Evolutionary conservation across 2,113 vertebrate species (phyloP), one percentile per base, ranked within the genome.

Genomic region (Cinclus mexicanus): DNA sequence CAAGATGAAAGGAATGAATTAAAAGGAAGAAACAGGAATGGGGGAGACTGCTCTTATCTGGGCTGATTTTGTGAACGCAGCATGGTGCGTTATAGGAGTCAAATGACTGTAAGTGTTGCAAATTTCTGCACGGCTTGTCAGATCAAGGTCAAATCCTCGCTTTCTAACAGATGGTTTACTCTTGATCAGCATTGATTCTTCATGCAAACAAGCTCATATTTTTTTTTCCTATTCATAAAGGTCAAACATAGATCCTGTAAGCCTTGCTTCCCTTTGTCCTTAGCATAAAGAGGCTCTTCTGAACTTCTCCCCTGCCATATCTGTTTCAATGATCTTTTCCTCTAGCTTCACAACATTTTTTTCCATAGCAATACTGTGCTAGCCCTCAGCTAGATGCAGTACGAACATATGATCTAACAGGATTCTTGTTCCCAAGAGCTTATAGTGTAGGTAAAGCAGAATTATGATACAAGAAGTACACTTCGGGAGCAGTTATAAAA

Each of bases 41-140:
- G 3, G 18, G n/a, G 29, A 77, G 79, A 65, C 33, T 94, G 39
- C 29, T 92, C 64, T 74, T 77, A 86, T 94, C 88, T 80, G 47
- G 21, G 35, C 59, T 50, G 83, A 42, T 39, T 59, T 76, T 80
- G 83, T 89, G 93, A 92, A 61, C 16, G 11, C 86, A 94, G 89
- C 16, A 6, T 70, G 71, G 59, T 80, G 90, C 57, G 76, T 92
- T 92, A 7, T 5, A 59, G 26, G 69, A 95, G 68, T 94, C 88
- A 93, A 91, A 83, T 77, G 82, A 92, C 90, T 94, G n/a, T 52
- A 72, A 79, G 63, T 49, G 63, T 90, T 96, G 90, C 92, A 83
- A 92, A 77, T 88, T 83, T 92, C 83, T 95, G 75, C 79, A 33
- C 2, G 11, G 59, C 8, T 5, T 94, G 83, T 92, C 88, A 94